Evolutionary conservation across 92 coral and sea anemone genomes (phyloP).

Genomic region (Epizoanthus ramosus): DNA sequence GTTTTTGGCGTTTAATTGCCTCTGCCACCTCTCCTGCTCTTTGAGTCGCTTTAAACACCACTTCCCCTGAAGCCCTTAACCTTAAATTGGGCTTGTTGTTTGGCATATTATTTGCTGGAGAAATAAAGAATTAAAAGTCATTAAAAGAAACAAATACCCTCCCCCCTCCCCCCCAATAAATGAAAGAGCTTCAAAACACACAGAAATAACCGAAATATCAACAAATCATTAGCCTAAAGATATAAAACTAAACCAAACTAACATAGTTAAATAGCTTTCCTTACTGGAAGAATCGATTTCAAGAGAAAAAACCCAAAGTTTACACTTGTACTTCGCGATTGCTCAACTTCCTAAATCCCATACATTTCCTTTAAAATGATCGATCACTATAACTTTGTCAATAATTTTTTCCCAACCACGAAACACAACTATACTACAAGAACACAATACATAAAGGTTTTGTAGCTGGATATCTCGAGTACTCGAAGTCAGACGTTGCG

Average conservation of each 20-base stretch:
- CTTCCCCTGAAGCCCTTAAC: background rate
- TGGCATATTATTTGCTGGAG: no score
- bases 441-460: background rate
- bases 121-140: no score
- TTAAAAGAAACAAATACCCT: no score
- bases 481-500: background rate
- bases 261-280: no score
- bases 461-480: background rate
- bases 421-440: background rate
- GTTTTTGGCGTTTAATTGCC: background rate
- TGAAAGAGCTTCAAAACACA: no score
- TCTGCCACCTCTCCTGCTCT: slow-evolving; percentile 3
- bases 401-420: background rate
- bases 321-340: no score
- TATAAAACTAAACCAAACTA: no score
- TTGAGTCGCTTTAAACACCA: background rate
- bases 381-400: background rate
- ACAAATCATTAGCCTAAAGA: no score
- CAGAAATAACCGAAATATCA: no score
- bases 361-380: slow-evolving; percentile 16
- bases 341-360: slow-evolving; percentile 18
- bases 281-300: no score
- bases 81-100: background rate
- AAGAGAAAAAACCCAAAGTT: no score
- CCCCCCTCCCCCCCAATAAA: no score